Evolutionary conservation across 2,113 vertebrate species (phyloP).

Genomic region (Xiphophorus couchianus): DNA sequence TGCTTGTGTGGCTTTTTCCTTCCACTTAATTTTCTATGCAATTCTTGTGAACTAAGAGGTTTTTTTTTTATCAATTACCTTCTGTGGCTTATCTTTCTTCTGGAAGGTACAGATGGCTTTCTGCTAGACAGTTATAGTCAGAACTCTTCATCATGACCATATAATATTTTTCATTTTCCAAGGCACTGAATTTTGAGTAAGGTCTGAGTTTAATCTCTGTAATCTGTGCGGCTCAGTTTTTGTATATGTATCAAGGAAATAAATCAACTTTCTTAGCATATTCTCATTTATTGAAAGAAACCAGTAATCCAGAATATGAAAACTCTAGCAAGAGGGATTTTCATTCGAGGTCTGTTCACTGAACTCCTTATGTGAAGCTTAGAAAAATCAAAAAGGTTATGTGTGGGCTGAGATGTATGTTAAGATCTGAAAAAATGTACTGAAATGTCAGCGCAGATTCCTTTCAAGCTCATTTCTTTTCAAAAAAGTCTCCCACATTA

Average conservation of each 20-base stretch:
- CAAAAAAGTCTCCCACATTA: conserved; percentile 45
- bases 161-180: background rate
- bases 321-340: conserved; percentile 28
- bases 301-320: conserved; percentile 35
- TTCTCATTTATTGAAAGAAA: background rate
- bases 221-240: background rate
- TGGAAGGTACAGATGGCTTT: background rate
- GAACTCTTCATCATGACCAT: background rate
- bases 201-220: background rate
- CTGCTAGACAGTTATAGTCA: background rate
- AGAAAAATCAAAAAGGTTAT: conserved; percentile 50
- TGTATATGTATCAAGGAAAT: background rate
- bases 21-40: background rate
- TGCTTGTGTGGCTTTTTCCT: background rate
- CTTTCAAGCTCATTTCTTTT: conserved; percentile 47
- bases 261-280: background rate
- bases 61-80: background rate
- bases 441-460: conserved; percentile 64
- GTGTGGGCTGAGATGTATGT: conserved; percentile 64
- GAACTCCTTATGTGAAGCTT: conserved; percentile 19
- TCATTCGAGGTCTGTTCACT: conserved; percentile 23
- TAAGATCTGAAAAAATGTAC: conserved; percentile 46
- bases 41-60: background rate
- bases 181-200: background rate
- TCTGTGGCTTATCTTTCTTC: background rate